Evolutionary conservation across 2,888 invertebrate genomes (phyloP).

Genomic region (Leptarthrus brevirostris): DNA sequence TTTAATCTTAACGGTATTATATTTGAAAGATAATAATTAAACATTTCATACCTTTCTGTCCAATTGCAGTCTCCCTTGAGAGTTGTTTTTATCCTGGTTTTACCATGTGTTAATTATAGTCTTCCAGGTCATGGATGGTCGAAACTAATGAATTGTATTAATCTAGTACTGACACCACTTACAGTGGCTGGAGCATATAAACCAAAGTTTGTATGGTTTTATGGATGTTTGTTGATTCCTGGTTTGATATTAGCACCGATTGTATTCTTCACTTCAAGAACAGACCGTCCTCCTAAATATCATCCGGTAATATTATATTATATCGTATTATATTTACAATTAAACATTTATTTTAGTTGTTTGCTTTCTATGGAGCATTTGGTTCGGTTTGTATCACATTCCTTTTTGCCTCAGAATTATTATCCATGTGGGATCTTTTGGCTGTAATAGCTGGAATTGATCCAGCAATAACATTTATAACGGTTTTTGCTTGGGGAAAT

Average conservation of each 20-base stretch:
- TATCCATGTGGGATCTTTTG: neutral
- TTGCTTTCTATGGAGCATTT: neutral
- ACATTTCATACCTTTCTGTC: neutral
- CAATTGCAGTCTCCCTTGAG: neutral
- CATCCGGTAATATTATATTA: neutral
- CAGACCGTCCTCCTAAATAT: neutral
- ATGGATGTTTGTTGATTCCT: neutral
- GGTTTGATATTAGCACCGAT: neutral
- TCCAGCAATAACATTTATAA: neutral
- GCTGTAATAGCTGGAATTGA: neutral
- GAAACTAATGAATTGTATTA: neutral
- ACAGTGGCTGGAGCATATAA: neutral
- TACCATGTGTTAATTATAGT: neutral
- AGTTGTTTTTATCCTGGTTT: neutral
- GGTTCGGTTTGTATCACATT: neutral
- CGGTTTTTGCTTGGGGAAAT: neutral
- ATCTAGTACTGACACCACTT: neutral
- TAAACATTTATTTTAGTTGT: neutral
- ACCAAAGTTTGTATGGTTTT: too few relatives aligned
- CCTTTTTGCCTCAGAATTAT: neutral
- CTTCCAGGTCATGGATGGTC: constrained; percentile 2
- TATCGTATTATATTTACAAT: neutral
- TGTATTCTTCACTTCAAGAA: constrained; percentile 18
- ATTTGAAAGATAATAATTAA: neutral
- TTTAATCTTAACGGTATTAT: neutral